These are phyloP conservation scores for Chloroclysta siterata DNA, from an alignment of 2,888 invertebrate genomes.

Conservation along the genomic window DNA sequence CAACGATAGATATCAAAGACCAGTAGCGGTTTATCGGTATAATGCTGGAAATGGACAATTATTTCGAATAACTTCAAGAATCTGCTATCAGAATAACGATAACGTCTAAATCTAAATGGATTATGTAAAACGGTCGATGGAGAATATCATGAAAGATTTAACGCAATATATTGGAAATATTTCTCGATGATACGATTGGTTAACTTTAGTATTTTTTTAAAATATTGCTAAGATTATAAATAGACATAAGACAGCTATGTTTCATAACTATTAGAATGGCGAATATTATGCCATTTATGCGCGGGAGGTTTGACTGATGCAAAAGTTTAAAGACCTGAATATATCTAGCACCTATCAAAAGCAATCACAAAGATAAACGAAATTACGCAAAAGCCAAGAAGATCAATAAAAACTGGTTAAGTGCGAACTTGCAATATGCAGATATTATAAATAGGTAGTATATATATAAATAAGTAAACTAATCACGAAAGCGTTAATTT, in stretches of 20 bases:
- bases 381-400: background rate
- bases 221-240: background rate
- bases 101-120: slow-evolving; percentile 16
- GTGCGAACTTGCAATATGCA: too few species aligned
- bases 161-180: slow-evolving; percentile 2
- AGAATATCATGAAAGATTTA: slow-evolving; percentile 7
- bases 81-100: slow-evolving; percentile 21
- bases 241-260: too few species aligned
- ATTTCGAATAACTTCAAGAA: slow-evolving; percentile 24
- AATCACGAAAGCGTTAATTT: background rate
- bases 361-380: background rate
- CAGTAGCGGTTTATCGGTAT: slow-evolving; percentile 30
- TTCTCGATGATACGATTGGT: background rate
- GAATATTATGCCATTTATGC: too few species aligned
- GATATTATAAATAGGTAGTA: too few species aligned
- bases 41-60: slow-evolving; percentile 27
- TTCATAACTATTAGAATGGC: too few species aligned
- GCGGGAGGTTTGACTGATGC: too few species aligned
- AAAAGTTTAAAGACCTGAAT: background rate
- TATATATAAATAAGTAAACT: too few species aligned
- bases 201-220: background rate
- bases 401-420: background rate
- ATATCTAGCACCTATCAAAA: background rate
- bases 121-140: slow-evolving; percentile 9
- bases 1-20: slow-evolving; percentile 34